Percentiles rank a stretch among this genome's conserved stretches.
Conservation (phyloP, 2,797 vertebrate species). For the Heteromormyrus szaboi region DNA sequence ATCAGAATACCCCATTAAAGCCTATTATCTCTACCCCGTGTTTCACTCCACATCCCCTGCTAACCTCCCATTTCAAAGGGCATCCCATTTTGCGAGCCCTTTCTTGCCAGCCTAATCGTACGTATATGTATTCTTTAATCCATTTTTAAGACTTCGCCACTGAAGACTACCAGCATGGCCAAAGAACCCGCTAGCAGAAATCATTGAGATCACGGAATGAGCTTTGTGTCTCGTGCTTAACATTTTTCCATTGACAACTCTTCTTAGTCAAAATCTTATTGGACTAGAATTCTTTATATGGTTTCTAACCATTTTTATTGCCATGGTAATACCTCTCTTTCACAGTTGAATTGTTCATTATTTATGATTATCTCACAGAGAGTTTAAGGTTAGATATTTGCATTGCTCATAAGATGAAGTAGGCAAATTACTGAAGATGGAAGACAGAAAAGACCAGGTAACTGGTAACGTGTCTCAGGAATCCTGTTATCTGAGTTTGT, state of each 20-base stretch:
- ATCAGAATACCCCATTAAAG: constrained; percentile 51
- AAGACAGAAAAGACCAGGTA: neutral
- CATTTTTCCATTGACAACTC: neutral
- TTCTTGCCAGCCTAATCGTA: constrained; percentile 33
- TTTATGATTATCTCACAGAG: neutral
- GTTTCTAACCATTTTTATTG: neutral
- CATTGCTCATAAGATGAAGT: neutral
- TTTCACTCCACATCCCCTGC: constrained; percentile 34
- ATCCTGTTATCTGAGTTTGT: constrained; percentile 1
- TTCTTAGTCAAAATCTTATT: neutral
- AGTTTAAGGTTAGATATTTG: neutral
- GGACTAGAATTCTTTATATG: neutral
- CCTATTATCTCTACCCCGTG: constrained; percentile 47
- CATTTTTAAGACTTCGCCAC: neutral
- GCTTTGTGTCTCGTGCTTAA: neutral
- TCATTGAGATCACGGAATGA: neutral
- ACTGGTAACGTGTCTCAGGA: neutral
- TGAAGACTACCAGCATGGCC: neutral
- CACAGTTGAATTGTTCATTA: neutral
- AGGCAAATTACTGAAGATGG: neutral
- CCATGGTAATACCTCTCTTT: neutral
- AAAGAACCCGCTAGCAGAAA: neutral
- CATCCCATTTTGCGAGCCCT: constrained; percentile 25
- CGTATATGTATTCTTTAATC: constrained; percentile 27
- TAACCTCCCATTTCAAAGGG: constrained; percentile 9